Base-by-base conservation (phyloP, 2,888 invertebrate species). In the Unio delphinus region DNA sequence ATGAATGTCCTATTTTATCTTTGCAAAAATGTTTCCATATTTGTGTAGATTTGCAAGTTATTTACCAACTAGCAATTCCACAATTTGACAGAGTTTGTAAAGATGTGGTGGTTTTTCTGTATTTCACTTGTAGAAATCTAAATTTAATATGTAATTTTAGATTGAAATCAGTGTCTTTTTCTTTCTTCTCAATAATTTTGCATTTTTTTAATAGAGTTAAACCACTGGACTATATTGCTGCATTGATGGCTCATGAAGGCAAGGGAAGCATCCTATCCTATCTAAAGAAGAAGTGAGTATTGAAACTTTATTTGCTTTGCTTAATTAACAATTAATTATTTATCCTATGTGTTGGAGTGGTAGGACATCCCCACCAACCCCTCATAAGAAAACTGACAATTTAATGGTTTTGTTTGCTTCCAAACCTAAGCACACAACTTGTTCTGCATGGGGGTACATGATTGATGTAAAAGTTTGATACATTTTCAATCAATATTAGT, bases 161-260 rank as follows among this genome's bases (percentile, higher is more conserved):
- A 45, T 15, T 45, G 15, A 45, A 11, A 45, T 45, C 11, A 45
- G 45, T 55, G 45, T 54, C 45, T n/a, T 55, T 54, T 54, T 23
- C 28, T 26, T 54, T 30, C n/a, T 55, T 45, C 0, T 20, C 60
- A 28, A 55, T 61, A 59, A 17, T 17, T 54, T 57, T 66, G 7
- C 65, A 20, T 62, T 45, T 67, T 65, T 67, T 65, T 63, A 71
- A 30, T 69, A 83, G 93, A 88, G 92, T 92, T 26, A 95, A 95
- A 87, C 95, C 95, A 0, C 92, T 94, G 74, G 93, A 94, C 79
- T 95, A 95, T 85, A 90, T 97, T 6, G 93, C 94, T 0, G 93
- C 93, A 89, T 89, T 97, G n/a, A 90, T 97, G 6, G 95, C 95
- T 0, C 94, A 96, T 88, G 96, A 97, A 89, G 96, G 96, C 1